Conservation (phyloP, 2,113 vertebrate species). For the Corythornis vintsioides region DNA sequence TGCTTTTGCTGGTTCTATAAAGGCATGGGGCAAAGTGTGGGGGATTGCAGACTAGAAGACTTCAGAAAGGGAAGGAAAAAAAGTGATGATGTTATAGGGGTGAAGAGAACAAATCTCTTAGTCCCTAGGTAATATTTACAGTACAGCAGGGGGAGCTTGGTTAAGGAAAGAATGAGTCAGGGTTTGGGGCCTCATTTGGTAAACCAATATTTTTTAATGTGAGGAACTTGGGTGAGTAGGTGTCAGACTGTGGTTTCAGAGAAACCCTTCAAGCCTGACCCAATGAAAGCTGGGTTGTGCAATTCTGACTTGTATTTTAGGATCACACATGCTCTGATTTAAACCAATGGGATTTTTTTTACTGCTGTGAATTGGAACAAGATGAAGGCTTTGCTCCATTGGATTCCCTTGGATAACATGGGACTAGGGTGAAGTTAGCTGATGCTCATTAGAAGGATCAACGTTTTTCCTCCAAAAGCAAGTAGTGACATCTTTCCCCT, state of each 20-base stretch:
- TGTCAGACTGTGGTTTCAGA: neutral
- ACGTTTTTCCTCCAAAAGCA: neutral
- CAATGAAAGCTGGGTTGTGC: neutral
- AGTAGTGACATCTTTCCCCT: neutral
- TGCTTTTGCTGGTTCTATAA: constrained; percentile 7
- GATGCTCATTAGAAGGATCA: neutral
- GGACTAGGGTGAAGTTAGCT: neutral
- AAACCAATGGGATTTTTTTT: neutral
- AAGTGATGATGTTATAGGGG: neutral
- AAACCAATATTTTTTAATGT: neutral
- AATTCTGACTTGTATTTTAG: constrained; percentile 15
- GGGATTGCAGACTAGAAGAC: neutral
- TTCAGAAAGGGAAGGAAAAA: neutral
- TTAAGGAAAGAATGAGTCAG: constrained; percentile 1
- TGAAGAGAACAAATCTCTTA: neutral
- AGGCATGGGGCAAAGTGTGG: neutral
- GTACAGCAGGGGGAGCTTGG: neutral
- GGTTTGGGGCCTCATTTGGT: neutral
- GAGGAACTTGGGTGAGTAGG: neutral
- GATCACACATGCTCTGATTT: constrained; percentile 8
- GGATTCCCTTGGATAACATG: neutral
- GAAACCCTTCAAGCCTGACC: neutral
- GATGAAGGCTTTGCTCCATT: neutral
- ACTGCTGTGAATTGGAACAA: neutral
- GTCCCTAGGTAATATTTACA: constrained; percentile 22